These are phyloP conservation scores for Escarpia spicata DNA, from an alignment of 2,888 invertebrate genomes.

Conservation along the genomic window DNA sequence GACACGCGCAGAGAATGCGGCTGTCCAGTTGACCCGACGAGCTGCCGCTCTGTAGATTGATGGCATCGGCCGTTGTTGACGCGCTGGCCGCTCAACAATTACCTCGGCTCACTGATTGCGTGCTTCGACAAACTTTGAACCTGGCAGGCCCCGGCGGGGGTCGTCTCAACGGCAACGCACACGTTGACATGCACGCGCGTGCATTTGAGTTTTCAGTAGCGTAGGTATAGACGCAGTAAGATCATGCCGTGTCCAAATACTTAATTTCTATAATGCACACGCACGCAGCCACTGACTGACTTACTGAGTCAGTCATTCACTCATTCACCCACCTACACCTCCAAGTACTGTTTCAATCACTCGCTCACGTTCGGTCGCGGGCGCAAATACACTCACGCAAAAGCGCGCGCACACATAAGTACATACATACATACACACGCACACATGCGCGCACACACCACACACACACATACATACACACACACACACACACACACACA, in stretches of 20 bases:
- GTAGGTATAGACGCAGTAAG: neutral
- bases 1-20: neutral
- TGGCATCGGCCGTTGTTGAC: neutral
- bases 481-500: too few relatives aligned
- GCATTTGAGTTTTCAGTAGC: neutral
- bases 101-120: neutral
- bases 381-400: too few relatives aligned
- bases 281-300: neutral
- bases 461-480: too few relatives aligned
- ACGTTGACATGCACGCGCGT: neutral
- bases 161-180: neutral
- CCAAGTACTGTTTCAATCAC: neutral
- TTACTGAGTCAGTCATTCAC: neutral
- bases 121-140: neutral
- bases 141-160: neutral
- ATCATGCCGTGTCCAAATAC: neutral
- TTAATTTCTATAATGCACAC: neutral
- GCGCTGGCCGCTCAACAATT: neutral
- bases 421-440: too few relatives aligned
- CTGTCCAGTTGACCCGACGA: slow-evolving; percentile 8
- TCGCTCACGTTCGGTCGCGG: neutral
- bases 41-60: neutral
- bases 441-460: too few relatives aligned
- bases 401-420: too few relatives aligned
- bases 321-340: neutral